Evolutionary conservation across 2,797 vertebrate genomes (phyloP).

Genomic region (Meriones psammophilus): DNA sequence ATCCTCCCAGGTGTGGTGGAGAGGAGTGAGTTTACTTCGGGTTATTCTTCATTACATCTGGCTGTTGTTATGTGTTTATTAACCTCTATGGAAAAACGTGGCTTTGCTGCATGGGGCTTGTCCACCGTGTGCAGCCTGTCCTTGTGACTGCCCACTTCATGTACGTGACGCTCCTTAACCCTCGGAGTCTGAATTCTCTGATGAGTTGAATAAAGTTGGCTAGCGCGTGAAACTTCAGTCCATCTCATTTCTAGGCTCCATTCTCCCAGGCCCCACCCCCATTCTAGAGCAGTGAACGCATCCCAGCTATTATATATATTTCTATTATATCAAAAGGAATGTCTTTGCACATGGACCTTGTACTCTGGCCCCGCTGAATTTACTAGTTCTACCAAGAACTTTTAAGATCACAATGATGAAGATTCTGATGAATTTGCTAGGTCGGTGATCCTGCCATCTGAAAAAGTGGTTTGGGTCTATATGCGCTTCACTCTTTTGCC

Average conservation of each 20-base stretch:
- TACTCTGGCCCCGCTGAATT: neutral
- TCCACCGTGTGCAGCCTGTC: neutral
- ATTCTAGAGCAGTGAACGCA: neutral
- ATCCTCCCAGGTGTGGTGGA: no score
- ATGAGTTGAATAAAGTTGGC: neutral
- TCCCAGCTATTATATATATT: neutral
- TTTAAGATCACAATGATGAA: neutral
- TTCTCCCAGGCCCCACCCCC: neutral
- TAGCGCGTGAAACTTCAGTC: neutral
- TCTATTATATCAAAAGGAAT: neutral
- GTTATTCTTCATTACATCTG: neutral
- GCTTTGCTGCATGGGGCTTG: no score
- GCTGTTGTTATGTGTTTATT: neutral
- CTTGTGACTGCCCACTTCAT: no score
- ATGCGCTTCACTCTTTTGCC: neutral
- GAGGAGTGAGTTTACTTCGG: neutral
- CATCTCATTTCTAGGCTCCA: neutral
- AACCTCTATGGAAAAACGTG: neutral
- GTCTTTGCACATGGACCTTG: neutral
- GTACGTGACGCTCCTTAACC: neutral
- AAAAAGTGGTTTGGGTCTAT: neutral
- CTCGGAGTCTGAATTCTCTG: neutral
- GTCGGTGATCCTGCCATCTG: neutral
- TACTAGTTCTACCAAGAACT: neutral
- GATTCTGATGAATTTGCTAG: neutral